These are phyloP conservation scores for Drosophila carrolli DNA, from an alignment of 1,140 invertebrate genomes.

Conservation along the genomic window DNA sequence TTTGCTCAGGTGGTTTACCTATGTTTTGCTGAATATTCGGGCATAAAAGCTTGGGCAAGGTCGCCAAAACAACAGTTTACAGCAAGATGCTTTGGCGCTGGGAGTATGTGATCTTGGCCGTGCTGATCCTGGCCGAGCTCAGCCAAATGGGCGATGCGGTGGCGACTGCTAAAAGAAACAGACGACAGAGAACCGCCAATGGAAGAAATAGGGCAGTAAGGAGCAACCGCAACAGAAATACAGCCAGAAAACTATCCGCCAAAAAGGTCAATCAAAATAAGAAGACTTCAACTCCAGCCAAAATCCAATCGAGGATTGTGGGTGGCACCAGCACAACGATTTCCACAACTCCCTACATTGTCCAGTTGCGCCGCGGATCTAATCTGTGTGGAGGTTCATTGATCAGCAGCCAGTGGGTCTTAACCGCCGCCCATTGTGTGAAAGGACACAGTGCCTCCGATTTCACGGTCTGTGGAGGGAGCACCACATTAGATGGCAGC, in stretches of 20 bases:
- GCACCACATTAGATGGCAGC: conserved; percentile 32
- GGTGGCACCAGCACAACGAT: conserved; percentile 34
- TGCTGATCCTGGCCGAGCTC: conserved; percentile 41
- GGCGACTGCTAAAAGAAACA: conserved; percentile 4
- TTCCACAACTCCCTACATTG: conserved; percentile 12
- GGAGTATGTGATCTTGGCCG: conserved; percentile 38
- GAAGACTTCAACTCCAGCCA: background rate
- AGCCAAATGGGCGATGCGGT: conserved; percentile 4
- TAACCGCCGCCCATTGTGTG: conserved; percentile 59
- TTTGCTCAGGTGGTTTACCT: conserved; percentile 59
- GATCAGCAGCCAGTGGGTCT: conserved; percentile 22
- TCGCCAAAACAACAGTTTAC: conserved; percentile 34
- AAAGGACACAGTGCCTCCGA: conserved; percentile 1
- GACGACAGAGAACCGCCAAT: background rate
- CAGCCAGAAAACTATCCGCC: background rate
- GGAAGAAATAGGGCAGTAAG: background rate
- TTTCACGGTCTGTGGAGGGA: conserved; percentile 40
- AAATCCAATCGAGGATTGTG: conserved; percentile 45
- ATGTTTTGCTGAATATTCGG: conserved; percentile 47
- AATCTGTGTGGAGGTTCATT: conserved; percentile 54
- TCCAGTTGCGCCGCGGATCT: conserved; percentile 44
- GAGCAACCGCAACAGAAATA: background rate
- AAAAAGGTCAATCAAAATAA: conserved; percentile 1
- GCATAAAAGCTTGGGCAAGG: conserved; percentile 66
- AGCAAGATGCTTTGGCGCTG: conserved; percentile 57